Evolutionary conservation across 2,113 vertebrate genomes (phyloP).

Genomic region (Tylochromis polylepis): DNA sequence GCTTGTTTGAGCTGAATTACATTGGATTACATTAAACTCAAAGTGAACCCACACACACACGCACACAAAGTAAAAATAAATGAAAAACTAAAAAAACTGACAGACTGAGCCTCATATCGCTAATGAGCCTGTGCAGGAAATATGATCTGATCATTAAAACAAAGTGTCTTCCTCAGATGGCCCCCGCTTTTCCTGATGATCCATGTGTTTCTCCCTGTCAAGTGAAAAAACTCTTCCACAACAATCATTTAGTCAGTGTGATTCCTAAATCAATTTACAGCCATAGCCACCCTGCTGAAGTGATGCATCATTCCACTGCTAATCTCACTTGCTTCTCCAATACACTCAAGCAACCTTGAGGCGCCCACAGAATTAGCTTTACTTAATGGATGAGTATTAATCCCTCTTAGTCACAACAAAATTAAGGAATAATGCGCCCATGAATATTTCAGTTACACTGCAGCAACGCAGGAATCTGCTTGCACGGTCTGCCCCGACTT

Average conservation of each 20-base stretch:
- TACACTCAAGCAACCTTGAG: slow-evolving; percentile 38
- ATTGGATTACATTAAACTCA: not conserved
- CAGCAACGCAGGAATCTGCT: slow-evolving; percentile 47
- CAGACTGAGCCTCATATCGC: not conserved
- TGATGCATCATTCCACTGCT: slow-evolving; percentile 65
- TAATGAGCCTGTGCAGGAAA: slow-evolving; percentile 41
- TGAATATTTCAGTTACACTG: slow-evolving; percentile 73
- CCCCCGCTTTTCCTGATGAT: slow-evolving; percentile 6
- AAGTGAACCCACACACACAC: not conserved
- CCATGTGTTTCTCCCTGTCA: not conserved
- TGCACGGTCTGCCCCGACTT: slow-evolving; percentile 23
- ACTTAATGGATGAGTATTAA: slow-evolving; percentile 74
- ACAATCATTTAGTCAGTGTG: slow-evolving; percentile 56
- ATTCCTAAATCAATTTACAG: slow-evolving; percentile 67
- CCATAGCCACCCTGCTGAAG: slow-evolving; percentile 31
- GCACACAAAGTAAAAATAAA: not conserved
- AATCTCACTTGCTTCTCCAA: slow-evolving; percentile 62
- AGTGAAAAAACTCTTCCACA: slow-evolving; percentile 9
- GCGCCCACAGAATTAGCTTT: slow-evolving; percentile 60
- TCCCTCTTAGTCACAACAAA: slow-evolving; percentile 75
- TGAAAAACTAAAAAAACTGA: not conserved
- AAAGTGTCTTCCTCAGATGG: not conserved
- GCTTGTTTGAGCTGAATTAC: slow-evolving; percentile 14
- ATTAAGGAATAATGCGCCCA: slow-evolving; percentile 71
- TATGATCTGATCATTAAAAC: slow-evolving; percentile 52